These are phyloP conservation scores for Drosophila murphyi DNA, from an alignment of 1,140 invertebrate species.

Conservation along the genomic window DNA sequence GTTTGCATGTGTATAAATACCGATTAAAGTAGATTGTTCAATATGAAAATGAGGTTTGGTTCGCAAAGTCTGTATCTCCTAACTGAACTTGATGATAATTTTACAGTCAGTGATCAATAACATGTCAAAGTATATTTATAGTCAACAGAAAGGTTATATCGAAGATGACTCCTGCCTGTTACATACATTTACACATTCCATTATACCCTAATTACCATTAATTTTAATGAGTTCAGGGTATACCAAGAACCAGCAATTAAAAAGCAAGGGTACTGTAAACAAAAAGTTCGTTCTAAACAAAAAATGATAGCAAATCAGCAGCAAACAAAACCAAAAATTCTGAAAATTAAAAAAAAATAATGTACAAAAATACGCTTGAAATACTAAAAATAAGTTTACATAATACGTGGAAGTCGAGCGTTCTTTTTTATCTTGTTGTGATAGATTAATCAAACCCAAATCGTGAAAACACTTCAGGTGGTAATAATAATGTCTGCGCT, in stretches of 20 bases:
- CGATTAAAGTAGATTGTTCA: too few species aligned
- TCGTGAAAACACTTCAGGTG: constrained; percentile 23
- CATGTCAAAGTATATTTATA: too few species aligned
- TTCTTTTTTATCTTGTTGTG: neutral
- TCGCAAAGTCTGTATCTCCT: too few species aligned
- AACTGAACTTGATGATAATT: too few species aligned
- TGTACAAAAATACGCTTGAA: neutral
- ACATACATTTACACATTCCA: too few species aligned
- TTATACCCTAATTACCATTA: too few species aligned
- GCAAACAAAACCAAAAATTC: constrained; percentile 12
- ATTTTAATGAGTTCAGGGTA: too few species aligned
- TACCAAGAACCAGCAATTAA: neutral
- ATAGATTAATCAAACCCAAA: constrained; percentile 19
- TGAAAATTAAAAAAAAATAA: constrained; percentile 4
- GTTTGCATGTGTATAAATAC: too few species aligned
- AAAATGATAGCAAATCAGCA: constrained; percentile 5
- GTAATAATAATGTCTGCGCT: constrained; percentile 36
- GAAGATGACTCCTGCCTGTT: too few species aligned
- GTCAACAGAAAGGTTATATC: too few species aligned
- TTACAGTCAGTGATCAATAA: too few species aligned
- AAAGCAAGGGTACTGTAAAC: constrained; percentile 7
- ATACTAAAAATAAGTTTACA: constrained; percentile 34
- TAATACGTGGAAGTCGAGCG: neutral
- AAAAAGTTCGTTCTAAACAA: constrained; percentile 6
- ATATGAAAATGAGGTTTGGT: too few species aligned